Conservation (phyloP, 2,113 vertebrate genomes). For the Microtus ochrogaster region DNA sequence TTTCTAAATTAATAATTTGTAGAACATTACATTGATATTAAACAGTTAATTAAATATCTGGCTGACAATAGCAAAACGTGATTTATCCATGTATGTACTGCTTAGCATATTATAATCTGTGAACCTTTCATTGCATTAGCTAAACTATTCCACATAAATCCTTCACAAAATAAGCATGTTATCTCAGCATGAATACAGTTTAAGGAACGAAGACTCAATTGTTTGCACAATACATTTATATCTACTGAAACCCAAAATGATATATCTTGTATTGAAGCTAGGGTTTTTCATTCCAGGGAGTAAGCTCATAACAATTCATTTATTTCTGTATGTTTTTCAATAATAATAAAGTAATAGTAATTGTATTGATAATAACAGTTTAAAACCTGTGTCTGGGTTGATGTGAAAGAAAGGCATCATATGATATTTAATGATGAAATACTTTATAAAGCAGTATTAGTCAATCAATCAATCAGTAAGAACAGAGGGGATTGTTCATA, state of each 20-base stretch:
- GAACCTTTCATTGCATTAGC: neutral
- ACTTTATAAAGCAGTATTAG: neutral
- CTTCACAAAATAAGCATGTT: neutral
- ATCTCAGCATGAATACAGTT: neutral
- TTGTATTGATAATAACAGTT: neutral
- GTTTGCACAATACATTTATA: neutral
- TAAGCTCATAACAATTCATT: neutral
- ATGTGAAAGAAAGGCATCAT: neutral
- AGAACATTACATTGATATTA: neutral
- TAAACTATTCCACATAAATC: neutral
- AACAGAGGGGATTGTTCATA: neutral
- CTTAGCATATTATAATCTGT: neutral
- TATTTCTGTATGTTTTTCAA: neutral
- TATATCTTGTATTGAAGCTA: neutral
- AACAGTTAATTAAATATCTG: neutral
- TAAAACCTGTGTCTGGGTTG: neutral
- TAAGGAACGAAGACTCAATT: neutral
- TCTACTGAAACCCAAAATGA: neutral
- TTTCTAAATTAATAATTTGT: slow-evolving; percentile 25
- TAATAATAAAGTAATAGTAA: neutral
- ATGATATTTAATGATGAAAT: neutral
- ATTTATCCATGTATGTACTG: neutral
- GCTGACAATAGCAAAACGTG: neutral
- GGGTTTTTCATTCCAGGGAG: neutral
- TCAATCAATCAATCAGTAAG: neutral